Evolutionary conservation across 2,113 vertebrate species (phyloP), one percentile per base, ranked within the genome.

Genomic region (Anhinga anhinga): DNA sequence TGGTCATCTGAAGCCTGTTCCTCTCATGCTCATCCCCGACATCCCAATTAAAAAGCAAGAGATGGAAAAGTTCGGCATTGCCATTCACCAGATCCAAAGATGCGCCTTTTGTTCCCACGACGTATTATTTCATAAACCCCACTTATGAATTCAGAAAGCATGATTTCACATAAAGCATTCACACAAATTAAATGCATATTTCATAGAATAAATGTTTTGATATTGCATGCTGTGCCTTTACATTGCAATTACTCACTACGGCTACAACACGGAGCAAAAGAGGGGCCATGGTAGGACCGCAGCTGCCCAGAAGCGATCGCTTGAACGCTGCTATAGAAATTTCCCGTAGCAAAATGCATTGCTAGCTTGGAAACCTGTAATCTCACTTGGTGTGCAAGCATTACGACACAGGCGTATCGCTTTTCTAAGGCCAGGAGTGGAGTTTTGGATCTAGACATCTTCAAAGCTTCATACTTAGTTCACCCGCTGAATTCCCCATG

Each of bases 401-500:
- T 1, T 15, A 2, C 2, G 40, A 34, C 11, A 13, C 34, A 61
- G 47, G 15, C 29, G 1, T 9, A 44, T 11, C 2, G 0, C 26
- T 70, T 49, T 21, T 44, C 21, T 29, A n/a, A 76, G 18, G 58
- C 21, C 53, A 62, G 56, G 4, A 65, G 13, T 2, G 15, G 11
- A 8, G 0, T 7, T 47, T 55, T 29, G 29, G 32, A 66, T 36
- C 13, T 10, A 26, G 21, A 19, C 32, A 17, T 29, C n/a, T 65
- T 44, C 56, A 72, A 40, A 83, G 29, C 25, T 8, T 11, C 2
- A 0, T 7, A 12, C 22, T 36, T 26, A 16, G 13, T 7, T 19
- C 34, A 38, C 38, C n/a, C 34, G 69, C 53, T 9, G 36, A 38
- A 50, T 42, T 38, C 55, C n/a, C 32, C 30, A 2, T 0, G 21